These are phyloP conservation scores for Zosterops pallidus DNA, from an alignment of 2,113 vertebrate genomes.

Conservation along the genomic window DNA sequence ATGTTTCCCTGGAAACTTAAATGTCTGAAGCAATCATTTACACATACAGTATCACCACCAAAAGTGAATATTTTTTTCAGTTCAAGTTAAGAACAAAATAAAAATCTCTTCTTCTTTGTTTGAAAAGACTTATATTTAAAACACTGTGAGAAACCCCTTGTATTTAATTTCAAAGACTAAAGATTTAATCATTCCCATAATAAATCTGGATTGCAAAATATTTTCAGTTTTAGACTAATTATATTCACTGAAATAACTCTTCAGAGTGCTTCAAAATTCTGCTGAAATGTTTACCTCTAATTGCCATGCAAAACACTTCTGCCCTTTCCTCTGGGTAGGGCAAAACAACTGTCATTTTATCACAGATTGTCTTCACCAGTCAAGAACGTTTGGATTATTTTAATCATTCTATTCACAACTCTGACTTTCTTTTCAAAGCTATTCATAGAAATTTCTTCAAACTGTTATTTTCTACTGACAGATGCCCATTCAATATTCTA, in stretches of 20 bases:
- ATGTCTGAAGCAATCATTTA: conserved; percentile 58
- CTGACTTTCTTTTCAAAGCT: conserved; percentile 14
- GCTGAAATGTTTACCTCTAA: conserved; percentile 49
- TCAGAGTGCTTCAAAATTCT: conserved; percentile 1
- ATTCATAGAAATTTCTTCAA: neutral
- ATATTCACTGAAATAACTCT: neutral
- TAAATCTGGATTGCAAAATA: neutral
- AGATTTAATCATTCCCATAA: neutral
- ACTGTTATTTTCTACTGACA: neutral
- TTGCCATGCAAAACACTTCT: conserved; percentile 52
- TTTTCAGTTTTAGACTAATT: conserved; percentile 2
- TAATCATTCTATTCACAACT: conserved; percentile 27
- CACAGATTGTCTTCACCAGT: conserved; percentile 24
- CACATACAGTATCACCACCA: conserved; percentile 30
- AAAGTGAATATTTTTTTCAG: conserved; percentile 2
- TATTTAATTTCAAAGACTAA: neutral
- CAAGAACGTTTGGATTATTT: conserved; percentile 9
- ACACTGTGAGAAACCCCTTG: neutral
- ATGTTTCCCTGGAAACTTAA: conserved; percentile 70
- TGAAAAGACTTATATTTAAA: conserved; percentile 8
- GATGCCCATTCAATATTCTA: neutral
- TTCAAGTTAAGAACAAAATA: neutral
- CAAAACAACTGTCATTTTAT: conserved; percentile 27
- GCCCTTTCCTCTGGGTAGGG: conserved; percentile 26
- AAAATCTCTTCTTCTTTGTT: neutral